A percentile compares a stretch with the other conserved stretches of the same genome.
Conservation (phyloP, 2,888 invertebrate genomes). For the Drosophila percnosoma region DNA sequence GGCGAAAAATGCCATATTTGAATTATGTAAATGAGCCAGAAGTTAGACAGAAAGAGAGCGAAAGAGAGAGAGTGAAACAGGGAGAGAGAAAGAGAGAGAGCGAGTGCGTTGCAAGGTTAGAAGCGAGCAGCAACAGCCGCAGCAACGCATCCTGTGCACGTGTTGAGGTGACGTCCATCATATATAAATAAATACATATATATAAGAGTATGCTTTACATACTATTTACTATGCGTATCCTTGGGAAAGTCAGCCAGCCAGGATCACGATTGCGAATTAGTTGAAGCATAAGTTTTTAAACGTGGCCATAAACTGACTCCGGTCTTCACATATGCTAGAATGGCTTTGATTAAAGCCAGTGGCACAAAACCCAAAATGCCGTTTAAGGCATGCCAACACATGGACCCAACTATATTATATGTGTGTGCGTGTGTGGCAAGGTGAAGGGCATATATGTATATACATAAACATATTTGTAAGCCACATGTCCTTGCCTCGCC, state of each 20-base stretch:
- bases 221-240: neutral
- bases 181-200: neutral
- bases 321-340: conserved; percentile 19
- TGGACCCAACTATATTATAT: conserved; percentile 25
- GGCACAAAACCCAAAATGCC: conserved; percentile 24
- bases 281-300: conserved; percentile 20
- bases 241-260: conserved; percentile 11
- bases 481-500: conserved; percentile 53
- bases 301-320: conserved; percentile 29
- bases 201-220: too few species aligned
- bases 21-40: conserved; percentile 74
- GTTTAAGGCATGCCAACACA: conserved; percentile 21
- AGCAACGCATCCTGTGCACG: conserved; percentile 45
- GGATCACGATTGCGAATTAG: conserved; percentile 42
- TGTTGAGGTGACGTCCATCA: conserved; percentile 5
- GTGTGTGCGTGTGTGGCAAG: conserved; percentile 37
- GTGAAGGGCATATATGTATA: conserved; percentile 53
- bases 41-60: neutral
- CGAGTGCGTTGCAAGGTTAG: conserved; percentile 11
- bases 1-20: conserved; percentile 70
- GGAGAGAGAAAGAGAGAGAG: neutral
- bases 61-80: neutral
- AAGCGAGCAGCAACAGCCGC: neutral
- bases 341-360: conserved; percentile 52
- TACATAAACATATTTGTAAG: conserved; percentile 24